Evolutionary conservation across 2,797 vertebrate species (phyloP), one percentile per base, ranked within the genome.

Genomic region (Phaenicophaeus curvirostris): DNA sequence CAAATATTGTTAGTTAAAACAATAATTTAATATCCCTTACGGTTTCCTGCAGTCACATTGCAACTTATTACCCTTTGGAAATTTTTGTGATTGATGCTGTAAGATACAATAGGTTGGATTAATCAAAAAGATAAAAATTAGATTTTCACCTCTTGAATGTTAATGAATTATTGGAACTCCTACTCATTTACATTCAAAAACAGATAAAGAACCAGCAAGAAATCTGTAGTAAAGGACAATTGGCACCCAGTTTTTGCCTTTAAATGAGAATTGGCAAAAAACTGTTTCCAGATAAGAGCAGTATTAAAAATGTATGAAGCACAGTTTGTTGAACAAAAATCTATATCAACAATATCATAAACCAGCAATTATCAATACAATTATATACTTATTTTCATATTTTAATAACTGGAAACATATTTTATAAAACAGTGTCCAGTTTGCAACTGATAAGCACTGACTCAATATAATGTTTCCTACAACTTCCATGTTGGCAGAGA

Each of bases 101-200:
- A 76, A 82, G 61, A 63, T 79, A 96, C 95, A 95, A 94, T 79
- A 89, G 85, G 24, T 63, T n/a, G 42, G 87, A 95, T 96, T 94
- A 94, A 93, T 92, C 96, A 95, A 85, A 93, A 67, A 68, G 79
- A 95, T 95, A 95, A 95, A 83, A 95, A 90, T 73, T 50, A 84
- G 74, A 85, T 94, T 92, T 93, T 93, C 58, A 86, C 74, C 72
- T 78, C 72, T 95, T 94, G 89, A 95, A 93, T 94, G 93, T 93
- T 94, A 96, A 97, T 93, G 77, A 73, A 87, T 82, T 93, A 86
- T 33, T 92, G 89, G 61, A 91, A 87, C 39, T 65, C n/a, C 65
- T 78, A 59, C 85, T 95, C 78, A 95, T 8, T 95, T 87, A 84
- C 71, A 73, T 94, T 90, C 76, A 78, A 88, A 96, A 87, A 6